These are phyloP conservation scores for Buathra laborator DNA, from an alignment of 2,888 invertebrate species.

Conservation along the genomic window DNA sequence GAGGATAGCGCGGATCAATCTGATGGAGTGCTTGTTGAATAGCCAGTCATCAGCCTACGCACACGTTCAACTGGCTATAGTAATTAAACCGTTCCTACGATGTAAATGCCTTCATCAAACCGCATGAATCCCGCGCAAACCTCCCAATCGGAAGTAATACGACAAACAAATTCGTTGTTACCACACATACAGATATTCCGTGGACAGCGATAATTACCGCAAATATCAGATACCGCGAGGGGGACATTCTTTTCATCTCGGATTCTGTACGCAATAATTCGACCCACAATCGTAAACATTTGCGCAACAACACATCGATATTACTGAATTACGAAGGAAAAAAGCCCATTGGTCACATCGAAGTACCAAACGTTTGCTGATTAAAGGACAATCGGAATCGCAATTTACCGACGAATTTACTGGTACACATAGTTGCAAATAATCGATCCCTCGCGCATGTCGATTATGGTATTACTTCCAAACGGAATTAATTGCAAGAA, in stretches of 20 bases:
- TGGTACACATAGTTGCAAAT: too few species aligned
- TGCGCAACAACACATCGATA: neutral
- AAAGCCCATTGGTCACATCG: neutral
- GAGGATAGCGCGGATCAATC: neutral
- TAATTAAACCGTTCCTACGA: neutral
- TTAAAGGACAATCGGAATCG: too few species aligned
- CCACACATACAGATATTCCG: neutral
- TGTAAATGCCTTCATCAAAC: neutral
- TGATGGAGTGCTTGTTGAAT: neutral
- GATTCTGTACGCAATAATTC: too few species aligned
- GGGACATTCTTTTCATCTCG: too few species aligned
- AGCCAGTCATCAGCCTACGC: neutral
- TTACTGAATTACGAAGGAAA: neutral
- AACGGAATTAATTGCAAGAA: too few species aligned
- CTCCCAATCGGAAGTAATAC: neutral
- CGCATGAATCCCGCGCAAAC: neutral
- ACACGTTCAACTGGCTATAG: neutral
- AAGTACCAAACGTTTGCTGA: neutral
- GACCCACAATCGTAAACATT: neutral
- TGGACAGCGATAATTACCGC: neutral
- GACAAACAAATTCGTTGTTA: neutral
- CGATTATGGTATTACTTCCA: too few species aligned
- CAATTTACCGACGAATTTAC: too few species aligned
- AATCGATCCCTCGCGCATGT: too few species aligned
- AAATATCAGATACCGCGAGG: neutral